Evolutionary conservation across 2,797 vertebrate species (phyloP).

Genomic region (Ceryle rudis): DNA sequence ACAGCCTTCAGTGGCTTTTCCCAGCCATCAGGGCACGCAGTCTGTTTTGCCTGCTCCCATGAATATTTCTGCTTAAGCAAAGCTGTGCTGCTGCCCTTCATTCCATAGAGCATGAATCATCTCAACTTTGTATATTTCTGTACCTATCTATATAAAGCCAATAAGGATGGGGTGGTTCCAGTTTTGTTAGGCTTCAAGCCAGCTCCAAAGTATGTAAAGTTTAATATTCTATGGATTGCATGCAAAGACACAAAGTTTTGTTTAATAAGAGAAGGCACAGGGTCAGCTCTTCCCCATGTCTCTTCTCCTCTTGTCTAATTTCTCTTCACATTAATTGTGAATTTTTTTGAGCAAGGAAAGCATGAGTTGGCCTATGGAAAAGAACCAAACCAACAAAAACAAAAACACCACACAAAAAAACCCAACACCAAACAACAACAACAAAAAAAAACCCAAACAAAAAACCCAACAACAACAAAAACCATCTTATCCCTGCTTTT

Average conservation of each 20-base stretch:
- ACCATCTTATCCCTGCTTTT: neutral
- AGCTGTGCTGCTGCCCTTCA: constrained; percentile 48
- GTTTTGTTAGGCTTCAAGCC: constrained; percentile 63
- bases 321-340: neutral
- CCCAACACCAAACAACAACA: no score
- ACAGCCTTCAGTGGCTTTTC: constrained; percentile 15
- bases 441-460: neutral
- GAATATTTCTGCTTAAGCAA: constrained; percentile 55
- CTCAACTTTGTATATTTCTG: constrained; percentile 65
- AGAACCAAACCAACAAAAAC: neutral
- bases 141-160: constrained; percentile 74
- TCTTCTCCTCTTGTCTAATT: neutral
- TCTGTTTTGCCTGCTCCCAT: constrained; percentile 57
- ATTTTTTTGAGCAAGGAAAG: constrained; percentile 10
- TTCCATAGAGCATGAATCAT: constrained; percentile 71
- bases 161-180: constrained; percentile 67
- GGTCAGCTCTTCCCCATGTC: neutral
- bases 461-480: no score
- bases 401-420: neutral
- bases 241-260: neutral
- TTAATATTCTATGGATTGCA: constrained; percentile 53
- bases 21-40: neutral
- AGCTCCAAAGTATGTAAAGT: constrained; percentile 23
- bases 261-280: neutral
- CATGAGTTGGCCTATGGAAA: neutral